Conservation (phyloP, 2,113 vertebrate genomes). For the Pampusana beccarii region DNA sequence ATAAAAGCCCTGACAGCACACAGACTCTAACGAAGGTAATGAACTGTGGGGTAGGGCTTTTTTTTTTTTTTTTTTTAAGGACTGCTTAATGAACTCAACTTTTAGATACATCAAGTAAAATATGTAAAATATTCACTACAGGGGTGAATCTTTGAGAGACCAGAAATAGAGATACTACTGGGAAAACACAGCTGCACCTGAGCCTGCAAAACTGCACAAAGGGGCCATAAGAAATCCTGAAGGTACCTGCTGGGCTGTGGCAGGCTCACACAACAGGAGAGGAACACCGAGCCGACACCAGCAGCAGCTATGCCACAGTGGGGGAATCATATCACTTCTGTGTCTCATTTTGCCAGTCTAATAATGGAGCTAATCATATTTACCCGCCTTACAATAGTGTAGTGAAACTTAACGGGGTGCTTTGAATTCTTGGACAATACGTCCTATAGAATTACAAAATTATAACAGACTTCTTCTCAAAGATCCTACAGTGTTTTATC, state of each 20-base stretch:
- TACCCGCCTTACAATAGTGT: not conserved
- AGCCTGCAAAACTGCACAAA: not conserved
- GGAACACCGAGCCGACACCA: not conserved
- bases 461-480: slow-evolving; percentile 8
- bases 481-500: slow-evolving; percentile 22
- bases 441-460: slow-evolving; percentile 3
- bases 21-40: not conserved
- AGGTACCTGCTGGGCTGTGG: not conserved
- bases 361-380: slow-evolving; percentile 49
- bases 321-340: not conserved
- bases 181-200: slow-evolving; percentile 34
- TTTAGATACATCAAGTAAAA: slow-evolving; percentile 34
- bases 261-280: not conserved
- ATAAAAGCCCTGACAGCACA: not conserved
- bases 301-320: not conserved
- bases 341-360: not conserved
- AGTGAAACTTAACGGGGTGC: not conserved
- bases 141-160: not conserved
- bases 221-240: not conserved
- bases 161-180: not conserved
- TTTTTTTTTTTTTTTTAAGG: not conserved
- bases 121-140: slow-evolving; percentile 32
- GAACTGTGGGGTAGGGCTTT: not conserved
- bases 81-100: slow-evolving; percentile 39
- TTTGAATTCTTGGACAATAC: slow-evolving; percentile 47